A percentile compares a stretch with the other conserved stretches of the same genome.
These are phyloP conservation scores for Diorhabda elongata DNA, from an alignment of 1,140 invertebrate genomes.

Conservation along the genomic window DNA sequence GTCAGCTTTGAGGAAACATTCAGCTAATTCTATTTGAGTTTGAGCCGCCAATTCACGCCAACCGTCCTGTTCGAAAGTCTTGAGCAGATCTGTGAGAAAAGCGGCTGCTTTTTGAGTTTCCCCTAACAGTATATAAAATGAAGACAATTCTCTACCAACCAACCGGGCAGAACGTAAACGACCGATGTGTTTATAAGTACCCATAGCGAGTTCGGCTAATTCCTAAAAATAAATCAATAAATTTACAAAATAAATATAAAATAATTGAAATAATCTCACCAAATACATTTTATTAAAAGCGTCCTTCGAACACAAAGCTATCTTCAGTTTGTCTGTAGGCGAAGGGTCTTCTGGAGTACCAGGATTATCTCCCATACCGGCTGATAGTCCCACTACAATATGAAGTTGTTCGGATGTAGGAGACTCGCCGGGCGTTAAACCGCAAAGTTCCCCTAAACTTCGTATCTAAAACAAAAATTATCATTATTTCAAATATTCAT, in stretches of 20 bases:
- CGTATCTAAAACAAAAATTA: conserved; percentile 60
- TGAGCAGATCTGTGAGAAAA: conserved; percentile 81
- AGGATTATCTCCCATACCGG: conserved; percentile 77
- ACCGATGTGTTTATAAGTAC: conserved; percentile 94
- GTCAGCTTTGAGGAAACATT: conserved; percentile 75
- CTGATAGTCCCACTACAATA: conserved; percentile 81
- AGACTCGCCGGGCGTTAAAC: conserved; percentile 80
- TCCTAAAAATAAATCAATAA: conserved; percentile 53
- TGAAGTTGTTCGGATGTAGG: conserved; percentile 85
- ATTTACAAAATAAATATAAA: neutral
- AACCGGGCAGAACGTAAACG: conserved; percentile 77
- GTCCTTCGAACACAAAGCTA: conserved; percentile 84
- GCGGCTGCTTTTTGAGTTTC: conserved; percentile 84
- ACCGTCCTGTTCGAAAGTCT: conserved; percentile 80
- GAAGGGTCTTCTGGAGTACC: conserved; percentile 54
- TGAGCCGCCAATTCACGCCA: conserved; percentile 80
- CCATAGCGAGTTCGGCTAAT: conserved; percentile 90
- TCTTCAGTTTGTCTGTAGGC: conserved; percentile 81
- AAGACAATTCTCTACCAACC: conserved; percentile 83
- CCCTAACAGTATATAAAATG: conserved; percentile 82
- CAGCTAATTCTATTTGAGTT: conserved; percentile 77
- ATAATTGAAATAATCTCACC: conserved; percentile 45
- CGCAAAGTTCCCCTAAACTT: conserved; percentile 83
- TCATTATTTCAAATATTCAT: no score
- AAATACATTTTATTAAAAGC: conserved; percentile 88